Conservation (phyloP, 1,140 invertebrate genomes). For the Cotesia typhae region DNA sequence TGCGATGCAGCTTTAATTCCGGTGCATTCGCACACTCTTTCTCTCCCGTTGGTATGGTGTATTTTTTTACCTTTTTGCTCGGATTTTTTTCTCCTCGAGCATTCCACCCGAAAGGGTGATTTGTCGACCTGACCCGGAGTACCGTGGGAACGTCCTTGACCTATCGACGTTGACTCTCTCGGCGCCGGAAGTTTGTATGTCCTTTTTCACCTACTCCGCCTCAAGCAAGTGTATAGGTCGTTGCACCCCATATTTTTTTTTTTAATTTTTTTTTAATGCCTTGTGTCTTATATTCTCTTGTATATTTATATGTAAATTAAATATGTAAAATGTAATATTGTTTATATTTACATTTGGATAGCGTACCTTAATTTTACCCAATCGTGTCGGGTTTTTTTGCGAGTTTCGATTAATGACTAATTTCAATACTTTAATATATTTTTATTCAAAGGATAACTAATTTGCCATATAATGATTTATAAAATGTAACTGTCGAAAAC, state of each 20-base stretch:
- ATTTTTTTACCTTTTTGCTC: constrained; percentile 36
- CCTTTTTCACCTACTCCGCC: constrained; percentile 23
- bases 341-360: no score
- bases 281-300: neutral
- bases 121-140: constrained; percentile 64
- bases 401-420: no score
- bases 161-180: constrained; percentile 59
- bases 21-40: constrained; percentile 16
- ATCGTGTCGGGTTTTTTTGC: no score
- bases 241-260: constrained; percentile 1
- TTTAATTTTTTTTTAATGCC: neutral
- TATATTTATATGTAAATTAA: no score
- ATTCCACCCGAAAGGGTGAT: constrained; percentile 62
- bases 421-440: no score
- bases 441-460: no score
- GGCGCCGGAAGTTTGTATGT: constrained; percentile 42
- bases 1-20: no score
- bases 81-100: constrained; percentile 49
- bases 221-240: constrained; percentile 14
- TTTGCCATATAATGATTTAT: no score
- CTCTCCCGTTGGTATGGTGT: constrained; percentile 37
- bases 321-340: no score
- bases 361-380: no score
- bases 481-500: no score
- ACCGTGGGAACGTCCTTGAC: constrained; percentile 62